Evolutionary conservation across 2,113 vertebrate genomes (phyloP), one percentile per base, ranked within the genome.

Genomic region (Willisornis vidua): DNA sequence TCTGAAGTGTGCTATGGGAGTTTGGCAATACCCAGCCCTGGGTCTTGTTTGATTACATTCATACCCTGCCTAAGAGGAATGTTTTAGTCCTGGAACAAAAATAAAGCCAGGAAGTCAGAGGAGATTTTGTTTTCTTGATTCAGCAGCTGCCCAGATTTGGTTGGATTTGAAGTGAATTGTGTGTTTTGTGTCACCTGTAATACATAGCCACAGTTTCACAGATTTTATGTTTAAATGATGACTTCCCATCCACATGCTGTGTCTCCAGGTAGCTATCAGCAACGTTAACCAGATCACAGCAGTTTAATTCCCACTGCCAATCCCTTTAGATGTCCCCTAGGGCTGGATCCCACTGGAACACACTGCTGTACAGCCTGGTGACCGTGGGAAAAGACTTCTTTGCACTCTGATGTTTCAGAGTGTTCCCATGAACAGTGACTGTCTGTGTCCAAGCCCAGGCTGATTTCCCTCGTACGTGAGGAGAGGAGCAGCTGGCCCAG

Each of bases 181-280:
- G 3, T 31, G 14, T 22, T 90, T 79, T 55, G 79, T 45, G 20
- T 43, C 3, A 0, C 51, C 48, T 46, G 33, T 45, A 39, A 29
- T 46, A 16, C 33, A 13, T 5, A 28, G 24, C 35, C 67, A 61
- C 19, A 68, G 15, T 19, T 51, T 80, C 88, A 66, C 29, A 71
- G 63, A 62, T 24, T 29, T 70, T 51, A 9, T 51, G 39, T 88
- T 87, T 12, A 55, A 43, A 55, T 41, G 73, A 29, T 3, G 14
- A 41, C 41, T 54, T 75, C 49, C 81, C 49, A 45, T 45, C n/a
- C 0, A 0, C 45, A 14, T 17, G 75, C 63, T 0, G 0, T 25
- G 6, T 41, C 51, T 92, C 46, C 65, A 71, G 72, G 41, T 65
- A 93, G 80, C 52, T 71, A 51, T 37, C 83, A 59, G 55, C 1